Conservation (phyloP, 2,797 vertebrate genomes). For the Phylloscopus collybita region DNA sequence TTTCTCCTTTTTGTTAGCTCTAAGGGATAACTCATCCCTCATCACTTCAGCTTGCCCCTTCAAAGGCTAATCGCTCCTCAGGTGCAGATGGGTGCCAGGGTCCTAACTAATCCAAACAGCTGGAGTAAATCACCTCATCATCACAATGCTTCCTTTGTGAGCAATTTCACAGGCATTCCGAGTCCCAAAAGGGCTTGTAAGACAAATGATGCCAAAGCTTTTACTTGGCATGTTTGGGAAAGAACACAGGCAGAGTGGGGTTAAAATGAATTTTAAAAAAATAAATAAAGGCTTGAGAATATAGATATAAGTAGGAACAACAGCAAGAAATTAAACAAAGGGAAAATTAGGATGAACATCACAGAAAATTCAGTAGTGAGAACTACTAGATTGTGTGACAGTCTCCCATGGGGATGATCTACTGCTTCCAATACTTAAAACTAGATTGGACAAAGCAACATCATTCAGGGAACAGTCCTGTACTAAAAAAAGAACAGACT, state of each 20-base stretch:
- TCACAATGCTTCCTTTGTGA: not conserved
- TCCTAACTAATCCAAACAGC: not conserved
- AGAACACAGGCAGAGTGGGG: not conserved
- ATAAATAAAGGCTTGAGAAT: not conserved
- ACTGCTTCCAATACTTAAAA: slow-evolving; percentile 30
- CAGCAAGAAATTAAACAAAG: not conserved
- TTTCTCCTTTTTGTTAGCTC: not conserved
- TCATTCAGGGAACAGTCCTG: not conserved
- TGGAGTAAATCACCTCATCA: not conserved
- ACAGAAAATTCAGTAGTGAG: not conserved
- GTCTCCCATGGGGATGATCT: not conserved
- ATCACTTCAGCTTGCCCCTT: not conserved
- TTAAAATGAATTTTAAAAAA: not conserved
- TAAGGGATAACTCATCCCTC: not conserved
- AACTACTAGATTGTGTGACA: not conserved
- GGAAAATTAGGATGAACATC: not conserved
- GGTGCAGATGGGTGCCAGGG: not conserved
- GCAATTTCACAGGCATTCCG: not conserved
- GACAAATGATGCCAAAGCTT: not conserved
- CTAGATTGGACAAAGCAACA: slow-evolving; percentile 1
- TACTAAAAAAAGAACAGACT: not conserved
- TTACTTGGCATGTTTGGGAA: not conserved
- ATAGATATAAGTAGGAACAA: not conserved
- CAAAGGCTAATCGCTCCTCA: not conserved
- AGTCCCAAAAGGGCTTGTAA: not conserved